Percentiles rank a stretch among this genome's conserved stretches.
These are phyloP conservation scores for Cynaeus angustus DNA, from an alignment of 2,888 invertebrate genomes.

Conservation along the genomic window DNA sequence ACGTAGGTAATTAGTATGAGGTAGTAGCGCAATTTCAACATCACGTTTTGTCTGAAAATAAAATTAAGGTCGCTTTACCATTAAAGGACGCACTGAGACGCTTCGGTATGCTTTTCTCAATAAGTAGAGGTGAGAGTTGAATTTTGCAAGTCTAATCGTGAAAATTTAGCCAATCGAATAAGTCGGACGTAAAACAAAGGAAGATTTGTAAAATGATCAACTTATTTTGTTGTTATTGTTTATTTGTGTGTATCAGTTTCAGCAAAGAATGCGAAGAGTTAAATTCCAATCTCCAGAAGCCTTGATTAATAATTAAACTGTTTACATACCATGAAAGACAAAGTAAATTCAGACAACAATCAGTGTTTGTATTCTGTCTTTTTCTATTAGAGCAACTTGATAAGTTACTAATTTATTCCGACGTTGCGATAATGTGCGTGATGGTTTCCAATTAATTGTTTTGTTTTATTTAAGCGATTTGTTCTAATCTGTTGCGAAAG, in stretches of 20 bases:
- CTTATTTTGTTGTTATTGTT: conserved; percentile 19
- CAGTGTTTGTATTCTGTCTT: conserved; percentile 28
- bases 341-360: conserved; percentile 32
- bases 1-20: conserved; percentile 28
- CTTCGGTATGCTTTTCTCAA: conserved; percentile 29
- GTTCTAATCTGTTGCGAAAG: background rate
- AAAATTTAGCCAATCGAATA: background rate
- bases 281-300: conserved; percentile 45
- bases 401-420: conserved; percentile 23
- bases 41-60: conserved; percentile 22
- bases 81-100: conserved; percentile 19
- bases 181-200: background rate
- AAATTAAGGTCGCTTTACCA: conserved; percentile 43
- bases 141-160: conserved; percentile 20
- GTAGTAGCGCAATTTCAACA: conserved; percentile 21
- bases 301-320: conserved; percentile 51
- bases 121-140: conserved; percentile 3
- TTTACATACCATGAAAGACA: conserved; percentile 42
- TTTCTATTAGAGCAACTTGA: conserved; percentile 8
- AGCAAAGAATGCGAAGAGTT: conserved; percentile 46
- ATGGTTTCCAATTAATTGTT: conserved; percentile 5
- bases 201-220: no score
- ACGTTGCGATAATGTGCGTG: conserved; percentile 8
- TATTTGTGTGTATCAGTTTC: conserved; percentile 26
- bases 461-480: conserved; percentile 5